Evolutionary conservation across 2,113 vertebrate genomes (phyloP).

Genomic region (Pteronura brasiliensis): DNA sequence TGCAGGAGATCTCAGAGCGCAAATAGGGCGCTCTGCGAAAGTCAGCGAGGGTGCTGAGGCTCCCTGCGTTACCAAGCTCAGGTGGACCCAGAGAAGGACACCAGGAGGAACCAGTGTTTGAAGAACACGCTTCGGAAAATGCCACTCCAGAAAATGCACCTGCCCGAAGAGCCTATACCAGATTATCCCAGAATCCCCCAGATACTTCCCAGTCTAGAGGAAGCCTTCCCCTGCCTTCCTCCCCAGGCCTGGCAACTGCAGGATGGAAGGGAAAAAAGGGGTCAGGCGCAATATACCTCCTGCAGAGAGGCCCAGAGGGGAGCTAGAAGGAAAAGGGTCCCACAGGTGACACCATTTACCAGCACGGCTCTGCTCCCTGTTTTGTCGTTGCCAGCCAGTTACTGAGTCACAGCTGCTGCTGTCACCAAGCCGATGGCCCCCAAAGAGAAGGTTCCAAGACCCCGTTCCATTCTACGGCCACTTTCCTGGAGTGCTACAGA

Average conservation of each 20-base stretch:
- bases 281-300: not conserved
- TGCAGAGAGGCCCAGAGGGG: not conserved
- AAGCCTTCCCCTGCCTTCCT: not conserved
- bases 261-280: not conserved
- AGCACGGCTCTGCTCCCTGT: not conserved
- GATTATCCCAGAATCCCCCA: not conserved
- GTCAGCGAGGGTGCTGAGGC: accelerated
- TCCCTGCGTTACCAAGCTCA: not conserved
- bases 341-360: too few species aligned
- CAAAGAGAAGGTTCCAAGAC: not conserved
- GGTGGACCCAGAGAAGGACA: not conserved
- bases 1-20: not conserved
- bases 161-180: not conserved
- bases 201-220: not conserved
- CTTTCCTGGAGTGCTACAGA: not conserved
- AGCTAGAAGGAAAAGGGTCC: not conserved
- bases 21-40: too few species aligned
- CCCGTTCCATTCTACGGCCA: accelerated
- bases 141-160: not conserved
- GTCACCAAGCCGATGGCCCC: not conserved
- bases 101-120: not conserved
- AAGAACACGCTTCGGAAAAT: not conserved
- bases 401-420: not conserved
- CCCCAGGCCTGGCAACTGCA: not conserved
- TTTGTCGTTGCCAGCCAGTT: too few species aligned